Evolutionary conservation across 2,888 invertebrate genomes (phyloP).

Genomic region (Myopa testacea): DNA sequence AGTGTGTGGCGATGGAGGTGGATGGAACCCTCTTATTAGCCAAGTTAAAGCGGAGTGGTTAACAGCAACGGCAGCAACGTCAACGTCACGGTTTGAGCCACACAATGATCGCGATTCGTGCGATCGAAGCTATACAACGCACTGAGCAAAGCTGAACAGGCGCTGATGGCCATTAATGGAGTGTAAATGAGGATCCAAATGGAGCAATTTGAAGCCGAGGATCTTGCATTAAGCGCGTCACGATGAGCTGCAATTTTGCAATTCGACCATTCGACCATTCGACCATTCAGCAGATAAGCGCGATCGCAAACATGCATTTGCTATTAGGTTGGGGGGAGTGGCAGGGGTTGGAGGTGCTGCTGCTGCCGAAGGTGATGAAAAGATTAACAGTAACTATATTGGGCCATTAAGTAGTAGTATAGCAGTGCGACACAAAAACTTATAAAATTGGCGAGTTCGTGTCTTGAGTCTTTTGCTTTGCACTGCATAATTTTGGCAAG

Average conservation of each 20-base stretch:
- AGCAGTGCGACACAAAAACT: neutral
- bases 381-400: constrained; percentile 30
- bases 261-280: neutral
- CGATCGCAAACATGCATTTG: constrained; percentile 57
- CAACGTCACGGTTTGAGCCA: neutral
- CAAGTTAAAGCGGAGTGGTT: neutral
- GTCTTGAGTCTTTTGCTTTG: constrained; percentile 23
- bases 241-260: constrained; percentile 20
- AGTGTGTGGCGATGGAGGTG: neutral
- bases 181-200: constrained; percentile 50
- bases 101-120: neutral
- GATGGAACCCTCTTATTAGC: neutral
- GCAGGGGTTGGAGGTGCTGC: constrained; percentile 20
- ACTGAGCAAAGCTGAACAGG: neutral
- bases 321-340: constrained; percentile 51
- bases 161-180: constrained; percentile 57
- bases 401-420: neutral
- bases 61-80: neutral
- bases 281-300: constrained; percentile 46
- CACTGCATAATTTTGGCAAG: neutral
- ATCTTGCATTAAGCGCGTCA: constrained; percentile 25
- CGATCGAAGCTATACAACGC: neutral
- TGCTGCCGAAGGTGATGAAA: constrained; percentile 24
- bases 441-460: constrained; percentile 16
- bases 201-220: constrained; percentile 15